Evolutionary conservation across 2,113 vertebrate species (phyloP), one percentile per base, ranked within the genome.

Genomic region (Tonatia bakeri): DNA sequence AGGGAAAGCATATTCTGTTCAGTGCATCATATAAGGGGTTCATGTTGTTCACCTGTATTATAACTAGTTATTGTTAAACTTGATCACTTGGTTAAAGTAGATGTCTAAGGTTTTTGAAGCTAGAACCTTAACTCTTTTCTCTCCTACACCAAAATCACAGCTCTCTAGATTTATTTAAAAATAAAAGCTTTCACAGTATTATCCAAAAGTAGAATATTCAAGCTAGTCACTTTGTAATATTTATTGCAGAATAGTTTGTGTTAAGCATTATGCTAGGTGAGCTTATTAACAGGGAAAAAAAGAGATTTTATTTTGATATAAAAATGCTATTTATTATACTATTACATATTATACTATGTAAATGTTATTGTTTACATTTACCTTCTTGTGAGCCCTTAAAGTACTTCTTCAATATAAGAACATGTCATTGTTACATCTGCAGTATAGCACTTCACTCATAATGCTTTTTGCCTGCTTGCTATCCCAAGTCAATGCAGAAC

Each of bases 51-150:
- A 75, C 7, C 80, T 14, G 7, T 47, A 36, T 38, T 54, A 22
- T 38, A 94, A 73, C 9, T 91, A 59, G 22, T 65, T 84, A 72
- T 45, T 52, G 10, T 52, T 94, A 94, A 95, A 1, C 26, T 50
- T 81, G 28, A 81, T 43, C 15, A 76, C 36, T 89, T 59, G n/a
- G 16, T 47, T 94, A 92, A 52, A 8, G 9, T 72, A 40, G 11
- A 52, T 94, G 10, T 84, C 40, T 75, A 8, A 92, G 14, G 6
- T 64, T 93, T 80, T 93, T 93, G 67, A 93, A 96, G 24, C 36
- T 50, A 82, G 17, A 79, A 88, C 85, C 1, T 31, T 95, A 92
- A 65, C 54, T 79, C 5, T 61, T 69, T 76, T 33, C 8, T 84
- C 40, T 82, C 80, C 80, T 54, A 95, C 4, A 77, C 6, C 15